Conservation (phyloP, 2,113 vertebrate species). For the Plecturocebus donacophilus region DNA sequence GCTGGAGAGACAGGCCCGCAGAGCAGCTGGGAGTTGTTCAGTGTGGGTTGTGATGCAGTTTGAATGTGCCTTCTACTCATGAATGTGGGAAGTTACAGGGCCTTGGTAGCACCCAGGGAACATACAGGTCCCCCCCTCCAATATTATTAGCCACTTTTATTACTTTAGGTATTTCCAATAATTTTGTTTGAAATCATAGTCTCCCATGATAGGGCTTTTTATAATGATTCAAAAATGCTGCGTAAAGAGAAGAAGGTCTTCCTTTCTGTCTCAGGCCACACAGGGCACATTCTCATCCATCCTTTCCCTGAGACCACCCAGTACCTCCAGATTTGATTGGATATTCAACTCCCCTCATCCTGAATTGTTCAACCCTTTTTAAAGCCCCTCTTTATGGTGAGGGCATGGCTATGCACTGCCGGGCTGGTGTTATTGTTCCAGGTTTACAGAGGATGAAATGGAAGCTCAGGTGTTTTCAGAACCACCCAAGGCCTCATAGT, state of each 20-base stretch:
- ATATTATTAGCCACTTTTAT: not conserved
- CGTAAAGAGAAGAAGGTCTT: not conserved
- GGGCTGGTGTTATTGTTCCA: not conserved
- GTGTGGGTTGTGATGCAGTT: not conserved
- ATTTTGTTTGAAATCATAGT: not conserved
- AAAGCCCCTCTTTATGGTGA: not conserved
- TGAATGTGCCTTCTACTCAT: not conserved
- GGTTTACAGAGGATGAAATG: not conserved
- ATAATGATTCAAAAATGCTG: not conserved
- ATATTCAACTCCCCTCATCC: not conserved
- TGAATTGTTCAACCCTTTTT: not conserved
- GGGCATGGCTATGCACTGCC: accelerated
- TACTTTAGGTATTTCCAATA: not conserved
- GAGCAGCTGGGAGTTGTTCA: too few species aligned
- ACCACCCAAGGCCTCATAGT: accelerated
- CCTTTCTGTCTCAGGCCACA: not conserved
- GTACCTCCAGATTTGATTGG: not conserved
- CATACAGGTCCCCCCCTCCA: too few species aligned
- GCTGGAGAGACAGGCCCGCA: too few species aligned
- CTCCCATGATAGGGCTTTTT: not conserved
- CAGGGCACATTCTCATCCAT: not conserved
- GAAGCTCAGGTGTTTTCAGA: too few species aligned
- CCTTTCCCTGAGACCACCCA: not conserved
- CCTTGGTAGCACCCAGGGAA: too few species aligned
- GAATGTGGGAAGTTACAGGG: too few species aligned